Base-by-base conservation (phyloP, 2,113 vertebrate species). In the Irena cyanogastra region DNA sequence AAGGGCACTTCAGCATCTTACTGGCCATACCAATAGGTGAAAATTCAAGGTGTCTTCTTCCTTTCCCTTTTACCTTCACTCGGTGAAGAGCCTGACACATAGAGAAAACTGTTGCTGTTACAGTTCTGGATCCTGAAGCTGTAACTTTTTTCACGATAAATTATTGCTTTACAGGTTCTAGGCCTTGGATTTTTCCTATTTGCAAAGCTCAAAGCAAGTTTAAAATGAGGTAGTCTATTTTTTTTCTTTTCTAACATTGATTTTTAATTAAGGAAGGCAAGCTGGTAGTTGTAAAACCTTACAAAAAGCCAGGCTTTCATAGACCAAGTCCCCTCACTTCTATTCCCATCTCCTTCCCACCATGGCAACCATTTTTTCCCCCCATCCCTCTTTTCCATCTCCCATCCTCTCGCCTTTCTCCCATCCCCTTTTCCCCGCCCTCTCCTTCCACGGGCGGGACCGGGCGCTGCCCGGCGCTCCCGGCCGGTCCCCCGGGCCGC, bases 11-110 rank as follows among this genome's bases (percentile, higher is more conserved):
- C 16, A 9, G 33, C 1, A 0, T 15, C 16, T 6, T 31, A 5
- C 0, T 68, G 49, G 12, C 27, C 5, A 2, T 13, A 60, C 33
- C 23, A 3, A 1, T 0, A 27, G 44, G 16, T 22, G 72, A 10
- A 71, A 30, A 37, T 14, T 16, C 10, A 28, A 35, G 10, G 2
- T 49, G 3, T 19, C 13, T 7, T 70, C 19, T 16, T 41, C 30
- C 7, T 59, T 37, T 53, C 13, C 7, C 5, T 50, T 20, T 50
- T 49, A 23, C 26, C 66, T 37, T 66, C 4, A 6, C 61, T n/a
- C 7, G 6, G 13, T 8, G 30, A 68, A 21, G 17, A 57, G 27
- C 37, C 19, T 57, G 22, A 33, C 33, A 24, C 9, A 44, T 4
- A 28, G 11, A 53, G 28, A 21, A 39, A n/a, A n/a, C 10, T 53